A percentile compares a stretch with the other conserved stretches of the same genome.
Conservation (phyloP, 2,888 invertebrate genomes). For the Andrena trimmerana region DNA sequence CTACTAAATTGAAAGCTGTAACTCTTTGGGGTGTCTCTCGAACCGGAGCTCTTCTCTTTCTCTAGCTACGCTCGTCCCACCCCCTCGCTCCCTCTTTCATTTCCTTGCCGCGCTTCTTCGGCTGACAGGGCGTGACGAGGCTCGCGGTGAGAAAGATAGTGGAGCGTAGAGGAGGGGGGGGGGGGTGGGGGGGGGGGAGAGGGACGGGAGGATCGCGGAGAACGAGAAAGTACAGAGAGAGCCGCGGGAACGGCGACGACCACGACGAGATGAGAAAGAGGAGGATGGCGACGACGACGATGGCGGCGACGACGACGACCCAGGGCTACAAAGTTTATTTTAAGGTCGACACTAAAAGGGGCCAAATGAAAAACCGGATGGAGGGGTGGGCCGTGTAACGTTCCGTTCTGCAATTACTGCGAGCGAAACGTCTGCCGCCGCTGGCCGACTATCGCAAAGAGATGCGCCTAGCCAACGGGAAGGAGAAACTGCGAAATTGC, state of each 20-base stretch:
- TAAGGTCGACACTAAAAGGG: constrained; percentile 76
- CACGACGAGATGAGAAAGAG: background rate
- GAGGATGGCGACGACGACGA: constrained; percentile 32
- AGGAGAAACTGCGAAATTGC: constrained; percentile 1
- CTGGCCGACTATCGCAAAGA: constrained; percentile 17
- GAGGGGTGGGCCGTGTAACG: constrained; percentile 61
- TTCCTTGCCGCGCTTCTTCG: constrained; percentile 53
- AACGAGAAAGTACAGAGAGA: constrained; percentile 24
- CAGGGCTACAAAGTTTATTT: constrained; percentile 74
- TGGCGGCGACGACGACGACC: constrained; percentile 37
- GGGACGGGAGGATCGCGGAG: constrained; percentile 12
- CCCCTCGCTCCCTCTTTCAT: constrained; percentile 42
- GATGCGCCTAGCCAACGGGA: constrained; percentile 24
- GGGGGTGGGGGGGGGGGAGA: background rate
- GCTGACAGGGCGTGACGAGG: constrained; percentile 49
- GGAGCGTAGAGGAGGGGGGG: background rate
- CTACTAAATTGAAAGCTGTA: constrained; percentile 81
- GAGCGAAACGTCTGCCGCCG: constrained; percentile 50
- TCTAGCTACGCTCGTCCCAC: background rate
- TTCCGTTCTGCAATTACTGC: constrained; percentile 70
- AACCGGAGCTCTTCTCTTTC: constrained; percentile 37
- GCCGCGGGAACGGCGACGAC: background rate
- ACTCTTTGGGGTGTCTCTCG: constrained; percentile 75
- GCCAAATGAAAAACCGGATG: constrained; percentile 74
- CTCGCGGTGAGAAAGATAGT: constrained; percentile 32